Base-by-base conservation (phyloP, 2,797 vertebrate genomes). In the Rhadinocentrus ornatus region DNA sequence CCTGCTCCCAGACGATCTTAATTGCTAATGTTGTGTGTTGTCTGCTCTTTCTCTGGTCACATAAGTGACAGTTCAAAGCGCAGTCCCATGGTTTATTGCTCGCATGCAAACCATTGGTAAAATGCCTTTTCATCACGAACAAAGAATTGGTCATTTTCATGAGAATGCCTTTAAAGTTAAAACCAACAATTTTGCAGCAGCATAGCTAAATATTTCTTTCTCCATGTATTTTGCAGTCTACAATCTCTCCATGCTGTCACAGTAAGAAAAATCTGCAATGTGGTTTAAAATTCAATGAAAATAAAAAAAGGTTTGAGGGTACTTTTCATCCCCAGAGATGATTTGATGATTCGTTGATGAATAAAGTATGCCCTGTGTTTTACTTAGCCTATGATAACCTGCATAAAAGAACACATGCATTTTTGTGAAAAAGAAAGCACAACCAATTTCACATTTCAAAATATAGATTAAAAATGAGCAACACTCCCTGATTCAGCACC, bases 11-110 rank as follows among this genome's bases (percentile, higher is more conserved):
- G 91, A 86, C 77, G 20, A 81, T 83, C 75, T 80, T 88, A 88
- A 92, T 89, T 89, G 76, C 75, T 83, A 74, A 84, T 89, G 91
- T 74, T 59, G 67, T 69, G 71, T 66, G 69, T 82, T 71, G 80
- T 90, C 83, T 87, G 79, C 68, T 70, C 64, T n/a, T 62, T 57
- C 68, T 59, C 70, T 11, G 57, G 26, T 73, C 67, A 69, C 73
- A 77, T 65, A 77, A 87, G 84, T 88, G 87, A 84, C 90, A 89
- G 84, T 91, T 92, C 88, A 93, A 91, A 93, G 88, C 87, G 69
- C 31, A 6, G 60, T 35, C 15, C 59, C n/a, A 66, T 34, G 29
- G 74, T 83, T 80, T 83, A 71, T 57, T 71, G 77, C 81, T 72
- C 37, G 66, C 87, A 81, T 70, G 84, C 85, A 73, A 85, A 61